Base-by-base conservation (phyloP, 2,797 vertebrate genomes). In the Delichon dasypus region DNA sequence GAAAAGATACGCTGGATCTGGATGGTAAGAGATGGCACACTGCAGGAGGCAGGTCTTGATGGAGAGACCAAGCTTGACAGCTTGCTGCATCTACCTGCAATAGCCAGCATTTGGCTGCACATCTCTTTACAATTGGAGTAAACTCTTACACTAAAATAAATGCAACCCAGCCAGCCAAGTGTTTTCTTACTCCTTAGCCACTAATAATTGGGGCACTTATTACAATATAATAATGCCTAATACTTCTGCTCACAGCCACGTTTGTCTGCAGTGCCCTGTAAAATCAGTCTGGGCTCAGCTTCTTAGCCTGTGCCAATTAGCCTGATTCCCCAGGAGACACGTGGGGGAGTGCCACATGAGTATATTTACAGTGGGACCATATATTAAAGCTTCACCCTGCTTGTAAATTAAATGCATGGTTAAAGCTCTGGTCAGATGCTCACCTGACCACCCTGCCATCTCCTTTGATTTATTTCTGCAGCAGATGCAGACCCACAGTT, bases 381-480 rank as follows among this genome's bases (percentile, higher is more conserved):
- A 95, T 78, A 75, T 78, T 93, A 94, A 88, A 91, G 76, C 87
- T 88, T 79, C 40, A 14, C 25, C 13, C 32, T 47, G 70, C 70
- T 82, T 94, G 50, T 93, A 94, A 93, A 91, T 96, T 88, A 93
- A 95, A 95, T 76, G 22, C 12, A 21, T 62, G 79, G 42, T 84
- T 91, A 92, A 88, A 91, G 47, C 77, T 73, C 48, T 70, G 67
- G 48, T 92, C 79, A 77, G 66, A 79, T 76, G 77, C 45, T 93
- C 19, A 5, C 34, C 48, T 0, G 1, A 91, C 67, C 80, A 82
- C 42, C 10, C 89, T 76, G 89, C 53, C 65, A 71, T 32, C 48
- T 88, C 54, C 44, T 88, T 68, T 96, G 91, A 92, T 96, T 91
- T 96, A 82, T 94, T 88, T 92, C 77, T 73, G 71, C 57, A 88